Evolutionary conservation across 2,113 vertebrate genomes (phyloP).

Genomic region (Gasterosteus aculeatus): DNA sequence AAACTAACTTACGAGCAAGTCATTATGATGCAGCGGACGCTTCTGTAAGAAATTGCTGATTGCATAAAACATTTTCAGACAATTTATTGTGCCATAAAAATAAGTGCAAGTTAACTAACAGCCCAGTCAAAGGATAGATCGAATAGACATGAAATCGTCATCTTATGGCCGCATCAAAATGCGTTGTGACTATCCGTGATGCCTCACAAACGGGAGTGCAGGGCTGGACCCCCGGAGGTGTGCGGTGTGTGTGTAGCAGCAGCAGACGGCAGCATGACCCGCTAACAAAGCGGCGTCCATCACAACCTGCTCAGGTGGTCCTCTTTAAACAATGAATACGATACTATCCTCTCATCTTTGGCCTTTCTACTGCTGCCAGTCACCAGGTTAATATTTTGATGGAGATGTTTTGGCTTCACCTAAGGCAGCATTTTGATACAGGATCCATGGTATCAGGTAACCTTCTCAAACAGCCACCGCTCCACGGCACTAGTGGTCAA

Average conservation of each 20-base stretch:
- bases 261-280: not conserved
- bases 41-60: not conserved
- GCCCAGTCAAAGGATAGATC: no score
- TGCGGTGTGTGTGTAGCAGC: not conserved
- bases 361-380: not conserved
- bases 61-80: not conserved
- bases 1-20: not conserved
- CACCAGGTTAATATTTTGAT: not conserved
- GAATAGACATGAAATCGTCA: no score
- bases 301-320: not conserved
- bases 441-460: not conserved
- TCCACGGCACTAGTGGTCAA: not conserved
- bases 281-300: not conserved
- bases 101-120: not conserved
- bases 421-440: not conserved
- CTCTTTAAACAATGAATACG: not conserved
- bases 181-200: no score
- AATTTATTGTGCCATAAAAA: not conserved
- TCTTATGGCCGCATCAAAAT: no score
- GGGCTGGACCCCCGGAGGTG: no score
- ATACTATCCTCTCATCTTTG: not conserved
- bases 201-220: no score
- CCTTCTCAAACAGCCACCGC: not conserved
- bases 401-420: not conserved
- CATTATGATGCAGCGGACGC: fast-evolving